Base-by-base conservation (phyloP, 2,888 invertebrate species). In the Argyra leucocephala region DNA sequence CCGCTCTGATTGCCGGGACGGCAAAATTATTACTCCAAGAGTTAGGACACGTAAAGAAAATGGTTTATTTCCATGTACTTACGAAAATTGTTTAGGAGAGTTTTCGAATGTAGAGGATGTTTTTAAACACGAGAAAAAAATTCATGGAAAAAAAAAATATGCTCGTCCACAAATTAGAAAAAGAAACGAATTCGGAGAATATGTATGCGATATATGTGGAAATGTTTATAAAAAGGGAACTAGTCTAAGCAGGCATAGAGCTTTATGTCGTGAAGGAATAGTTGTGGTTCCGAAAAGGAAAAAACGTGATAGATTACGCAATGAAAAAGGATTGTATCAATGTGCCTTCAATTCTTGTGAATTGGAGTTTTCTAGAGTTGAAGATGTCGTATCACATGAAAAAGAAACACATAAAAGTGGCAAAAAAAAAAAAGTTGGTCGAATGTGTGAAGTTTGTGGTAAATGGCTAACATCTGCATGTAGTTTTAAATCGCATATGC, bases 401-500 rank as follows among this genome's bases (percentile, higher is more conserved):
- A 61, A 31, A 21, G 18, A 48, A 48, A n/a, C 26, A 21, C 61
- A 61, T n/a, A 75, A 76, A 22, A 79, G 78, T 64, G 71, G 75
- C 1, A 75, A 76, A 0, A 48, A 48, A 18, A 48, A 48, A n/a
- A 76, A 77, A 64, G 76, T 78, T 31, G 69, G 67, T 7, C 73
- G 78, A 37, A 77, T 77, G 64, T 79, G 78, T 65, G 74, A 75
- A n/a, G 74, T 78, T 1, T 79, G 78, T 70, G 75, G 75, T 64
- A 76, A 79, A 65, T 71, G 78, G 2, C 78, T 79, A 69, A 79
- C 78, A 61, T 79, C 78, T 24, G 76, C 76, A 15, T 75, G 75
- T 12, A 79, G 79, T 65, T 71, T 79, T 22, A 77, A 77, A 66
- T 79, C 79, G 67, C 78, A 79, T 61, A 76, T 78, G 74, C 70